These are phyloP conservation scores for Pelosia muscerda DNA, from an alignment of 2,888 invertebrate species.

Conservation along the genomic window DNA sequence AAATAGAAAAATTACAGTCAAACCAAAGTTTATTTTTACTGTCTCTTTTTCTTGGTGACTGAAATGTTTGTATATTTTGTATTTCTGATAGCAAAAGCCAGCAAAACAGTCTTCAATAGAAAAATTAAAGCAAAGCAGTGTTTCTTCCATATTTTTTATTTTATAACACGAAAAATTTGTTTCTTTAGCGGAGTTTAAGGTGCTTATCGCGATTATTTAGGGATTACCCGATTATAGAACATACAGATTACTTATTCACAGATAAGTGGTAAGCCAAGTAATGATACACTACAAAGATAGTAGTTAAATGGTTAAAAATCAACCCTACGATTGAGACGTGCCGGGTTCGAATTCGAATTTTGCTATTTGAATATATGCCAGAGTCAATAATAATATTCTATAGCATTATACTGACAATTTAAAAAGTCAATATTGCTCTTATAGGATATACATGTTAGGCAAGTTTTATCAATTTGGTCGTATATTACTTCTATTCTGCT, in stretches of 20 bases:
- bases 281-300: background rate
- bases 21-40: background rate
- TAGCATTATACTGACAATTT: background rate
- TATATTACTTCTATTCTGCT: no score
- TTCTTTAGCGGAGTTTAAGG: background rate
- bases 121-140: background rate
- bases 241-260: background rate
- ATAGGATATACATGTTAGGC: no score
- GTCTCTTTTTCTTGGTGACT: background rate
- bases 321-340: no score
- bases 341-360: no score
- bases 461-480: no score
- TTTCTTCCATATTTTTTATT: background rate
- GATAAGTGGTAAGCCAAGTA: background rate
- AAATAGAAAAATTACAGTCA: background rate
- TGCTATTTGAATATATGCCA: no score
- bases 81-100: background rate
- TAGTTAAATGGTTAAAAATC: background rate
- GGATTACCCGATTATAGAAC: conserved; percentile 5
- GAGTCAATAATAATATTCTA: no score
- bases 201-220: background rate
- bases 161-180: background rate
- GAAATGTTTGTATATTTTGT: background rate
- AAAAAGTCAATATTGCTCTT: background rate
- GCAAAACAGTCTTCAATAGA: background rate